Base-by-base conservation (phyloP, 2,113 vertebrate species). In the Agapornis roseicollis region DNA sequence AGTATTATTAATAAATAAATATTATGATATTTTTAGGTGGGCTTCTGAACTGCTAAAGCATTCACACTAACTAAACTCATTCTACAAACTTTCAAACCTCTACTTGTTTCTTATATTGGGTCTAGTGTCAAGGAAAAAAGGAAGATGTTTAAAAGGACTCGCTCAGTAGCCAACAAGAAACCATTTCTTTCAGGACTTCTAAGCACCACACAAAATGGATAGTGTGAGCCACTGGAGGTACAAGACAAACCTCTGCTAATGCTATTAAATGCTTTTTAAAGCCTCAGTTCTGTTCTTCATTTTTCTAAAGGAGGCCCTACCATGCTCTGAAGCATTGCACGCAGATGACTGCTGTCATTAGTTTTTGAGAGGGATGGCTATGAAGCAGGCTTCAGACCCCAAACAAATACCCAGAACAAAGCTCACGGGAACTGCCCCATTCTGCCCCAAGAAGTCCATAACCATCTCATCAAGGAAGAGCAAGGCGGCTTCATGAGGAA, bases 1-100 rank as follows among this genome's bases (percentile, higher is more conserved):
- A 91, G 19, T 52, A 81, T 63, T 79, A 85, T 44, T 88, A 82
- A 76, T 46, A 89, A 87, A 69, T 55, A 92, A 94, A 94, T 77
- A 72, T 2, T 44, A 9, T 8, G 44, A 52, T 80, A 92, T 88
- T 93, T 94, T 90, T 92, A 86, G 76, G 80, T n/a, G 22, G 27
- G 10, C 5, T 81, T 94, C 88, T 37, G 31, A 83, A 72, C 76
- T 17, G 10, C 33, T 79, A n/a, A 84, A 93, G 35, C 41, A 64
- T 27, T 60, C 27, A 49, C 22, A 76, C 10, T 37, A 70, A 71
- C 7, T 49, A 86, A 70, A 71, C 85, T 73, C 0, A 65, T 81
- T 94, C 27, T 49, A 8, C 20, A 84, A 27, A 56, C 14, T 41
- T 77, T 84, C 33, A 69, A 88, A 52, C 11, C 4, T 49, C 13